Evolutionary conservation across 2,113 vertebrate species (phyloP), one percentile per base, ranked within the genome.

Genomic region (Physeter macrocephalus): DNA sequence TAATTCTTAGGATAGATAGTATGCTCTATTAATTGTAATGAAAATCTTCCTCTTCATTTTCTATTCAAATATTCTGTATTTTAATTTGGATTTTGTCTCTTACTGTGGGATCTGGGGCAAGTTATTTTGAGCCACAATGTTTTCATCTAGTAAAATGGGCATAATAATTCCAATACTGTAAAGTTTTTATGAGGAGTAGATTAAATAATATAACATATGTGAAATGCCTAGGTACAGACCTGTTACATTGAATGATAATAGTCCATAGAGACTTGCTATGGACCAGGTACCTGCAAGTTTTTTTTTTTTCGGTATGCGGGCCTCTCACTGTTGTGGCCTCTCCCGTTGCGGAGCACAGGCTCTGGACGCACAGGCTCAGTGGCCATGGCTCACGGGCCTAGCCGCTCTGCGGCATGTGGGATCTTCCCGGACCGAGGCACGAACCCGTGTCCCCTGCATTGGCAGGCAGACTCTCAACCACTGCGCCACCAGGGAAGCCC

Each of bases 11-110:
- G 39, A 21, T 43, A 89, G 59, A 66, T n/a, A 80, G 29, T 39
- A 46, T 69, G 52, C 8, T 67, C 2, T 85, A 69, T 25, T 72
- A 88, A 72, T 17, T 66, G 3, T 59, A 84, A 54, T 64, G 39
- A 82, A 89, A 87, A 64, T 39, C 15, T 57, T 77, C 54, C 67
- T 83, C 23, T 93, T 61, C 20, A 88, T 87, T 80, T 91, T 95
- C 9, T 93, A 83, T 78, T 71, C 10, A 96, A 31, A 88, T 95
- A 85, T 67, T 85, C 72, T 52, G 20, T 14, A 72, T 83, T 90
- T 90, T 80, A 91, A 67, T 88, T 88, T 36, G 23, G 61, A 93
- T 52, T 97, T 95, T 59, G 57, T 80, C 27, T 54, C 62, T 92
- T 92, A 74, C 9, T 81, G 36, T 92, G 54, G 83, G 49, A 81